Conservation (phyloP, 2,113 vertebrate genomes). For the Scomber colias region DNA sequence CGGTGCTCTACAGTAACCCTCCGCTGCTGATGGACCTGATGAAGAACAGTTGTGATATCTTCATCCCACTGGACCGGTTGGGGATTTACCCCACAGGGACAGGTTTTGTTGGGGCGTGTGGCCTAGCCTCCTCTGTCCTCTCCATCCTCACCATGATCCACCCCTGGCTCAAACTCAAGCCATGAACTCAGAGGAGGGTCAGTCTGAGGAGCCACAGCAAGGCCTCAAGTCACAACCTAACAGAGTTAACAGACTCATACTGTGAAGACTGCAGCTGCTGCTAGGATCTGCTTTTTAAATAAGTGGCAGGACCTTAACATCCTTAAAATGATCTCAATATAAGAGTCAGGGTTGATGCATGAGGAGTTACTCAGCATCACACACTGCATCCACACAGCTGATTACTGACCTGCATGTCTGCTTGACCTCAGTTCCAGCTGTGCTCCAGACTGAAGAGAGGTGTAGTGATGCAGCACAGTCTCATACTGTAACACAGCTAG, state of each 20-base stretch:
- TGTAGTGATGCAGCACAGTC: too few relatives aligned
- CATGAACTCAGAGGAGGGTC: conserved; percentile 74
- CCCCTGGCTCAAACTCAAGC: conserved; percentile 96
- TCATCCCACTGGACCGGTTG: conserved; percentile 93
- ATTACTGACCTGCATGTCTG: neutral
- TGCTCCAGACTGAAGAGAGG: neutral
- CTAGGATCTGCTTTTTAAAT: neutral
- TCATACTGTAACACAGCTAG: too few relatives aligned
- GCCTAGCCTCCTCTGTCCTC: conserved; percentile 90
- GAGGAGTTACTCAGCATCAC: neutral
- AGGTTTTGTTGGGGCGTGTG: conserved; percentile 90
- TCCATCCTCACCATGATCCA: conserved; percentile 90
- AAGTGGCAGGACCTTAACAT: neutral
- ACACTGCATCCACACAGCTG: neutral
- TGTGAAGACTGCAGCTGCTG: neutral
- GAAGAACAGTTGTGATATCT: conserved; percentile 91
- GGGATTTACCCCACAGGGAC: conserved; percentile 86
- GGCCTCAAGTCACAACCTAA: neutral
- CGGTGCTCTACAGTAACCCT: conserved; percentile 88
- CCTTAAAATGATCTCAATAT: neutral
- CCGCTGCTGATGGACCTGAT: conserved; percentile 91
- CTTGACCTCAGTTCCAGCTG: neutral
- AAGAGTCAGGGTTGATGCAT: neutral
- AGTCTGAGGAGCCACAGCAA: neutral
- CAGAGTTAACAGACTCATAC: neutral